Percentiles rank a stretch among this genome's conserved stretches.
Evolutionary conservation across 1,140 invertebrate genomes (phyloP).

Genomic region (Acromyrmex heyeri): DNA sequence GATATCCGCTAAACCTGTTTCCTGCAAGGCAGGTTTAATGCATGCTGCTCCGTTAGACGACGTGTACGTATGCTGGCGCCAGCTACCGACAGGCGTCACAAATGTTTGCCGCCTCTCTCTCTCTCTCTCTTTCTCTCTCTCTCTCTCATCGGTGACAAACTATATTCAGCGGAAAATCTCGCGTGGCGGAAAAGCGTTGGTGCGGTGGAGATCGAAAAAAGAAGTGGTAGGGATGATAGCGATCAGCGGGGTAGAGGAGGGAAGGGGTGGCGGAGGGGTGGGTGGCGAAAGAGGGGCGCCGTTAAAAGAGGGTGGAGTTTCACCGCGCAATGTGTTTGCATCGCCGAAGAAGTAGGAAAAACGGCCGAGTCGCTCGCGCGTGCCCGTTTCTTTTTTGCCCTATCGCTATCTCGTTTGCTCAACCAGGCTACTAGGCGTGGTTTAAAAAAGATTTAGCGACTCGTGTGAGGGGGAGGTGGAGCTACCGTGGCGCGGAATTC

Average conservation of each 20-base stretch:
- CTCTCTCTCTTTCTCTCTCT: too few relatives aligned
- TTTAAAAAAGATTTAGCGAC: constrained; percentile 78
- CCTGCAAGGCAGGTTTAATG: not conserved
- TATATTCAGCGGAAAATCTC: constrained; percentile 69
- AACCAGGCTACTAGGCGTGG: constrained; percentile 79
- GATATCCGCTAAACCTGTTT: constrained; percentile 44
- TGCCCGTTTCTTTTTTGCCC: constrained; percentile 68
- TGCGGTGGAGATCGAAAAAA: constrained; percentile 53
- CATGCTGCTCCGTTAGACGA: constrained; percentile 15
- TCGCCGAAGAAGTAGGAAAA: constrained; percentile 78
- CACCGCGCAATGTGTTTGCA: constrained; percentile 60
- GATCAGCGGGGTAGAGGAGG: constrained; percentile 40
- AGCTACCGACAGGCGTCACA: constrained; percentile 35
- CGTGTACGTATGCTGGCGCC: constrained; percentile 32
- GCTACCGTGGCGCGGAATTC: constrained; percentile 69
- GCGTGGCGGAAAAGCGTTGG: constrained; percentile 51
- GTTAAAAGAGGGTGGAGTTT: constrained; percentile 75
- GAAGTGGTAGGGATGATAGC: constrained; percentile 11
- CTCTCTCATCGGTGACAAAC: constrained; percentile 21
- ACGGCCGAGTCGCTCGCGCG: constrained; percentile 67
- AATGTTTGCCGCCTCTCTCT: constrained; percentile 34
- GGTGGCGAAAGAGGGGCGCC: constrained; percentile 49
- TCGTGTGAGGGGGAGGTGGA: constrained; percentile 65
- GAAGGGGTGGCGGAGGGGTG: not conserved
- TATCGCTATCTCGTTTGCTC: constrained; percentile 64